A percentile compares a stretch with the other conserved stretches of the same genome.
phyloP scores from a whole-genome alignment of 2,113 vertebrate species.

The Pollimyrus isidori region DNA sequence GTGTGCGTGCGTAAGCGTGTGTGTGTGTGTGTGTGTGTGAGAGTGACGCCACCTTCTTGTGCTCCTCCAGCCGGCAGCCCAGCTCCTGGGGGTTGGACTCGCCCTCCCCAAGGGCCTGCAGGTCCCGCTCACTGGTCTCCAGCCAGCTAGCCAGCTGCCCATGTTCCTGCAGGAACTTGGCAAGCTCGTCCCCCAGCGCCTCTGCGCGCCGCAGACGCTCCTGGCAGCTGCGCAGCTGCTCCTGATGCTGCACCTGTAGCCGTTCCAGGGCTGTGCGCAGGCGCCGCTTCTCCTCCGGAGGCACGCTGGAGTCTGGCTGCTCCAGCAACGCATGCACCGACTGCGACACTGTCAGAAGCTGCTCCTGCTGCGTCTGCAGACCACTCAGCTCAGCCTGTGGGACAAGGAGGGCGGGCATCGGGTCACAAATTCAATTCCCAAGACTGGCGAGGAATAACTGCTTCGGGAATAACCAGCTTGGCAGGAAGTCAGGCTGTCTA shows the following conservation, averaged over 20 bases:
- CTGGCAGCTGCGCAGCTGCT: constrained; percentile 66
- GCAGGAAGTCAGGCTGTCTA: neutral
- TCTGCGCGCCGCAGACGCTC: constrained; percentile 69
- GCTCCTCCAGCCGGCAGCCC: constrained; percentile 54
- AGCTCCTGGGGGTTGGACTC: constrained; percentile 57
- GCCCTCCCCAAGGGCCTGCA: constrained; percentile 62
- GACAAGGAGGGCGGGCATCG: neutral
- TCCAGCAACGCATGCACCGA: constrained; percentile 76
- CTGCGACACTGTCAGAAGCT: constrained; percentile 76
- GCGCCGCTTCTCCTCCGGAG: constrained; percentile 58
- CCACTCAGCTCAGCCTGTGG: constrained; percentile 72
- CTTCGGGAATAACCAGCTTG: neutral
- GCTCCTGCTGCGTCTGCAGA: constrained; percentile 83
- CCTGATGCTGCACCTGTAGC: constrained; percentile 67
- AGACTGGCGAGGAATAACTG: neutral
- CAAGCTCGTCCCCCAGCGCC: constrained; percentile 74
- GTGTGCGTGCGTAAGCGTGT: neutral
- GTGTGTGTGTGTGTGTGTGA: neutral
- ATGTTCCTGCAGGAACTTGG: constrained; percentile 83
- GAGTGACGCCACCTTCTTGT: constrained; percentile 57
- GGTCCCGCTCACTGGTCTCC: constrained; percentile 71
- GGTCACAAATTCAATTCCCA: neutral
- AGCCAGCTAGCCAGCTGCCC: constrained; percentile 76
- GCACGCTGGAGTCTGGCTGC: constrained; percentile 67
- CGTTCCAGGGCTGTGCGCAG: constrained; percentile 64